phyloP scores from a whole-genome alignment of 2,888 invertebrate genomes.

The Gonocerus acuteangulatus region DNA sequence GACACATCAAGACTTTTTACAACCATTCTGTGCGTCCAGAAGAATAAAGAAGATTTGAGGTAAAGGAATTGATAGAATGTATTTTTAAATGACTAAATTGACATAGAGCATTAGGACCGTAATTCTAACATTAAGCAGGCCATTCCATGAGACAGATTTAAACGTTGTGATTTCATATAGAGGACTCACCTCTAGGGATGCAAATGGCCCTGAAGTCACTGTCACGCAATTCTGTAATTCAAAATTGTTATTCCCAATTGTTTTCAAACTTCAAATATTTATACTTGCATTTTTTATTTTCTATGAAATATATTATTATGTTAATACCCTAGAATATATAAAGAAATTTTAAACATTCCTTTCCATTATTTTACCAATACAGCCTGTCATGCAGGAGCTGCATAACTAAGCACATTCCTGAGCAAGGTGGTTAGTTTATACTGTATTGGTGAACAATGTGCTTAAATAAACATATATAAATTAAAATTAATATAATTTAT shows the following conservation, averaged over 20 bases:
- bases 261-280: not conserved
- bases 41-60: constrained; percentile 1
- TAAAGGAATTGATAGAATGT: constrained; percentile 6
- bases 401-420: no score
- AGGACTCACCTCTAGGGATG: constrained; percentile 35
- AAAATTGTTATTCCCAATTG: constrained; percentile 26
- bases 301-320: no score
- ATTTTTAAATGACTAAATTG: constrained; percentile 1
- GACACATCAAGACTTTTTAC: constrained; percentile 16
- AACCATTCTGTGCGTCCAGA: constrained; percentile 9
- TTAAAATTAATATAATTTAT: no score
- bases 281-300: constrained; percentile 3
- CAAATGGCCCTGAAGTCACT: constrained; percentile 33
- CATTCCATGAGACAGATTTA: constrained; percentile 15
- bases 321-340: no score
- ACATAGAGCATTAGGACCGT: constrained; percentile 12
- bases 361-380: no score
- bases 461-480: no score
- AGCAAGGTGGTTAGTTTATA: no score
- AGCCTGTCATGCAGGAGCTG: no score
- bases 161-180: constrained; percentile 5
- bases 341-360: no score
- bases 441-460: no score
- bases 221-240: constrained; percentile 37
- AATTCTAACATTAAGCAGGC: constrained; percentile 4